Base-by-base conservation (phyloP, 2,797 vertebrate genomes). In the Periophthalmus magnuspinnatus region DNA sequence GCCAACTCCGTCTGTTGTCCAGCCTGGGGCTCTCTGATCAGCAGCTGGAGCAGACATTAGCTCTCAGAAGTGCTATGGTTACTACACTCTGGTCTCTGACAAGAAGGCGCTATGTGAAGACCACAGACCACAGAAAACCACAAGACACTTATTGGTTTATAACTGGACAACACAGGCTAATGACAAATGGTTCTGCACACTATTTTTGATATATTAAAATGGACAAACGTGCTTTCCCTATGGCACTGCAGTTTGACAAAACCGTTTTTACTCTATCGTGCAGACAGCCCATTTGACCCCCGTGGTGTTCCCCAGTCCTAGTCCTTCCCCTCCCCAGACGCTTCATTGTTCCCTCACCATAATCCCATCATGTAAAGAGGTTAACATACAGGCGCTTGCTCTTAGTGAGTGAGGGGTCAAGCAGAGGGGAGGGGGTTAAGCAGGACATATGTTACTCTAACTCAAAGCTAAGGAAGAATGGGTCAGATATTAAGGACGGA, bases 361-460 rank as follows among this genome's bases (percentile, higher is more conserved):
- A 85, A 79, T 81, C 75, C 76, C 33, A 17, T 80, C 28, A 59
- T 84, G 68, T 73, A 77, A 77, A 75, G 67, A 71, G 65, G 78
- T 79, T 79, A 76, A 80, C 5, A 52, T 19, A 50, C 2, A 3
- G 48, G 2, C 52, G 2, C 52, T 52, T 55, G 21, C 69, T 64
- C 28, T 5, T 56, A 76, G 57, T 5, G 21, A 55, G 21, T 22
- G 52, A 55, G 52, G 19, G 52, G 52, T 54, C 52, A 52, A 8
- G 6, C 19, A 69, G 56, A 59, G 79, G 85, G 86, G 84, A 52
- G 62, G 77, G 85, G 86, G 84, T 84, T 4, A 48, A 16, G 9
- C 62, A 1, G 45, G 79, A 82, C 90, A 92, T 91, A 93, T 90
- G 92, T 83, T 87, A 63, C 80, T 72, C 61, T 74, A 56, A 67